Conservation (phyloP, 2,888 invertebrate species). For the Caradrina kadenii region DNA sequence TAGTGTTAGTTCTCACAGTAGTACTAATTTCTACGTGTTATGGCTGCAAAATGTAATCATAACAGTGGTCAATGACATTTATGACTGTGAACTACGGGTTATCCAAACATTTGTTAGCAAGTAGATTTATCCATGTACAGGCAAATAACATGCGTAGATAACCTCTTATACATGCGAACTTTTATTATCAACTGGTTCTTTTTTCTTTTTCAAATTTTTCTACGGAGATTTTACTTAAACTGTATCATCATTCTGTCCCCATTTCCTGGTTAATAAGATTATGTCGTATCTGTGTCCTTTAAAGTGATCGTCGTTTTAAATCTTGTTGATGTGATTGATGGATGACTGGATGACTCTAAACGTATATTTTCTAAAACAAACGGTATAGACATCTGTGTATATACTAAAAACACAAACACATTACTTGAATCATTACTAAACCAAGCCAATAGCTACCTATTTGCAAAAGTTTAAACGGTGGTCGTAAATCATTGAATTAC, state of each 20-base stretch:
- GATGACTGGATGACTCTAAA: too few species aligned
- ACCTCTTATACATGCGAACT: background rate
- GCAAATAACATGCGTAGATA: constrained; percentile 16
- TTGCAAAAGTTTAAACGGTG: background rate
- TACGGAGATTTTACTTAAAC: constrained; percentile 4
- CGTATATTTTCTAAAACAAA: too few species aligned
- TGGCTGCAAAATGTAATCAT: constrained; percentile 55
- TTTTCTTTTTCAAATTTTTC: background rate
- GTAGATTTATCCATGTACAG: constrained; percentile 12
- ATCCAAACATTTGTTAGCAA: constrained; percentile 24
- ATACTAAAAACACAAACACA: too few species aligned
- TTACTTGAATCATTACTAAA: too few species aligned
- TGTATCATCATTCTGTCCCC: background rate
- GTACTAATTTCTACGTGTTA: constrained; percentile 52
- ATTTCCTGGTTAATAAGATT: constrained; percentile 8
- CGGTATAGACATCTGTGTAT: too few species aligned
- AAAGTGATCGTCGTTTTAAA: background rate
- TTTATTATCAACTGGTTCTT: constrained; percentile 5
- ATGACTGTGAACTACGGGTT: constrained; percentile 34
- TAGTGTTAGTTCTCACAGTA: constrained; percentile 55
- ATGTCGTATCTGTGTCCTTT: constrained; percentile 19
- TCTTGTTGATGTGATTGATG: background rate
- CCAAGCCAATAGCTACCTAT: background rate
- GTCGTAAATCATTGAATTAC: background rate
- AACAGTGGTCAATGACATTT: constrained; percentile 57